A percentile compares a stretch with the other conserved stretches of the same genome.
These are phyloP conservation scores for Heloderma charlesbogerti DNA, from an alignment of 2,113 vertebrate species.

Conservation along the genomic window DNA sequence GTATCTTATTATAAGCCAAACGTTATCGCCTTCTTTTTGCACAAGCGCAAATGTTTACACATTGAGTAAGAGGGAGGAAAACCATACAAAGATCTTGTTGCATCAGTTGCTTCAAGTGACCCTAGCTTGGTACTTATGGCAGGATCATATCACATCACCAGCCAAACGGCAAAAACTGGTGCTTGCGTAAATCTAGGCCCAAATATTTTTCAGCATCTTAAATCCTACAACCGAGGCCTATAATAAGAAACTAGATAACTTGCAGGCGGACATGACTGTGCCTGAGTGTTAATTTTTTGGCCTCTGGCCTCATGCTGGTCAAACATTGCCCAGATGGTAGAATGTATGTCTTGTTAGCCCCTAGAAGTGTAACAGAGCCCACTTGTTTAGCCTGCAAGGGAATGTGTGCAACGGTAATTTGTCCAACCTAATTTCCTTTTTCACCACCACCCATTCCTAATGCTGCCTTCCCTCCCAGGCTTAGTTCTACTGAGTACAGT, in stretches of 20 bases:
- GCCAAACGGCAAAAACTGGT: neutral
- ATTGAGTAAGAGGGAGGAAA: neutral
- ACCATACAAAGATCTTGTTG: neutral
- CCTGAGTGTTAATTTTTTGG: conserved; percentile 1
- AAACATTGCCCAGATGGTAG: conserved; percentile 8
- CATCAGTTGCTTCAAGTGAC: neutral
- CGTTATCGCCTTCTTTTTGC: neutral
- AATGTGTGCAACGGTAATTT: conserved; percentile 12
- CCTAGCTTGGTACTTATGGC: neutral
- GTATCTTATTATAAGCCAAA: too few species aligned
- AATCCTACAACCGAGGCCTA: neutral
- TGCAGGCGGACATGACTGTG: neutral
- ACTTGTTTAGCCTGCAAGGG: conserved; percentile 7
- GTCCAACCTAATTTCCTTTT: conserved; percentile 35
- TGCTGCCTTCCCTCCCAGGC: conserved; percentile 8
- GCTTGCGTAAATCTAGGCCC: neutral
- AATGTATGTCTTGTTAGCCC: conserved; percentile 15
- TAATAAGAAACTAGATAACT: neutral
- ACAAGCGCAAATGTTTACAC: neutral
- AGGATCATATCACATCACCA: neutral
- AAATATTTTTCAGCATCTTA: neutral
- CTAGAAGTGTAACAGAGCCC: conserved; percentile 17
- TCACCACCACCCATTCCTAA: conserved; percentile 24
- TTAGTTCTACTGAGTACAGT: conserved; percentile 8
- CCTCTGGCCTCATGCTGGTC: conserved; percentile 5